These are phyloP conservation scores for Colius striatus DNA, from an alignment of 2,113 vertebrate species.

Conservation along the genomic window DNA sequence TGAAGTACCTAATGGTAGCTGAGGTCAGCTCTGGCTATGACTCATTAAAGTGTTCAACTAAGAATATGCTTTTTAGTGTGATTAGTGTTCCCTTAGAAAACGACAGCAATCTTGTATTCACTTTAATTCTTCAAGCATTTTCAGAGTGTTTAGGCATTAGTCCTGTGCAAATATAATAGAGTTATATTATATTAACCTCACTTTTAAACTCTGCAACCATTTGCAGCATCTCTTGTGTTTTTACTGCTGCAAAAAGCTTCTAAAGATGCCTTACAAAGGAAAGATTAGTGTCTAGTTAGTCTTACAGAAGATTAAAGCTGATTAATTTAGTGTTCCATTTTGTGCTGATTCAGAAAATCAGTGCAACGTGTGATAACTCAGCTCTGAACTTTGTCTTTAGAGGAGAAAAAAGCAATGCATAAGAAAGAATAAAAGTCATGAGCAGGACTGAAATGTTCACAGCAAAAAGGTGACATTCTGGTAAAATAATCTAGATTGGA, in stretches of 20 bases:
- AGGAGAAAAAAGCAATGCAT: background rate
- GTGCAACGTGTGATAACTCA: background rate
- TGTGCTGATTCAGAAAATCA: conserved; percentile 2
- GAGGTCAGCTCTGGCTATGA: conserved; percentile 56
- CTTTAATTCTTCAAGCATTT: conserved; percentile 20
- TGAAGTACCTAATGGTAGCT: background rate
- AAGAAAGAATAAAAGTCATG: background rate
- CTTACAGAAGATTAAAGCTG: background rate
- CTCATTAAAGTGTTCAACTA: conserved; percentile 57
- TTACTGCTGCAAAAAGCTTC: background rate
- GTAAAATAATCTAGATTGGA: background rate
- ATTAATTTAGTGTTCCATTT: conserved; percentile 12
- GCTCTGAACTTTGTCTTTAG: background rate
- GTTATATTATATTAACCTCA: conserved; percentile 26
- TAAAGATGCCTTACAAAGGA: background rate
- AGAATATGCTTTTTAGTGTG: conserved; percentile 30
- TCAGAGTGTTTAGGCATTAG: background rate
- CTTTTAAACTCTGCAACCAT: background rate
- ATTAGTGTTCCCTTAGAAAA: conserved; percentile 49
- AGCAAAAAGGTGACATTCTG: background rate
- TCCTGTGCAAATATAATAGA: background rate
- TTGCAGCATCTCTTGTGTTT: background rate
- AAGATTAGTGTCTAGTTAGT: conserved; percentile 30
- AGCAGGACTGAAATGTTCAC: background rate
- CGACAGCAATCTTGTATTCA: background rate